Evolutionary conservation across 2,113 vertebrate genomes (phyloP).

Genomic region (Lontra canadensis): DNA sequence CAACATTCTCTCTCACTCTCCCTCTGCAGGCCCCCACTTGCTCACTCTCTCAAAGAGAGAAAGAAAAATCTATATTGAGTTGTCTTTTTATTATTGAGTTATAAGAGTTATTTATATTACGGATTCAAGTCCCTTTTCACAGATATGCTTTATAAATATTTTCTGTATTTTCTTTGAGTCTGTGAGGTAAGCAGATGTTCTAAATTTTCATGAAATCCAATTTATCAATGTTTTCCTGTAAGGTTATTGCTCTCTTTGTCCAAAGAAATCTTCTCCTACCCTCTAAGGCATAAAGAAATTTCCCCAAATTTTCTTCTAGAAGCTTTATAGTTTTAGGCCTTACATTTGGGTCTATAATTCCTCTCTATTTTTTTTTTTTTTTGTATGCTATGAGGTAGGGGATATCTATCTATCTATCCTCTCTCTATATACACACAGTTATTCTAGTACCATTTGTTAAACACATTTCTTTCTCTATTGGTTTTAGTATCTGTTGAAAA

Average conservation of each 20-base stretch:
- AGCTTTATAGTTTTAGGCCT: background rate
- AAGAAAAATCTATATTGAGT: background rate
- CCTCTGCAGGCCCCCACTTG: background rate
- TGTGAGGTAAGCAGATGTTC: background rate
- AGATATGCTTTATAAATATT: background rate
- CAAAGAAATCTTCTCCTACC: background rate
- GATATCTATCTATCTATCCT: too few relatives aligned
- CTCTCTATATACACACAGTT: background rate
- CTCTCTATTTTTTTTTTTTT: background rate
- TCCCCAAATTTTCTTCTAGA: background rate
- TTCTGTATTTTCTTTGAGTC: background rate
- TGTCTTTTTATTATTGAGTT: background rate
- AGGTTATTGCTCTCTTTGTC: background rate
- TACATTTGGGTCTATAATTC: background rate
- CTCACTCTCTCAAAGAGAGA: background rate
- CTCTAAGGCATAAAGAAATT: background rate
- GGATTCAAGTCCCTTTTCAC: background rate
- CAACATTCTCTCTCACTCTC: background rate
- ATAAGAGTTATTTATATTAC: background rate
- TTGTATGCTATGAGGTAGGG: background rate
- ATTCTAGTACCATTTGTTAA: background rate
- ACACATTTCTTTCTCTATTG: background rate
- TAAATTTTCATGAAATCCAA: background rate
- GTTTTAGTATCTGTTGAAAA: background rate
- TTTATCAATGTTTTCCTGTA: background rate